Base-by-base conservation (phyloP, 2,888 invertebrate species). In the Microplitis manilae region DNA sequence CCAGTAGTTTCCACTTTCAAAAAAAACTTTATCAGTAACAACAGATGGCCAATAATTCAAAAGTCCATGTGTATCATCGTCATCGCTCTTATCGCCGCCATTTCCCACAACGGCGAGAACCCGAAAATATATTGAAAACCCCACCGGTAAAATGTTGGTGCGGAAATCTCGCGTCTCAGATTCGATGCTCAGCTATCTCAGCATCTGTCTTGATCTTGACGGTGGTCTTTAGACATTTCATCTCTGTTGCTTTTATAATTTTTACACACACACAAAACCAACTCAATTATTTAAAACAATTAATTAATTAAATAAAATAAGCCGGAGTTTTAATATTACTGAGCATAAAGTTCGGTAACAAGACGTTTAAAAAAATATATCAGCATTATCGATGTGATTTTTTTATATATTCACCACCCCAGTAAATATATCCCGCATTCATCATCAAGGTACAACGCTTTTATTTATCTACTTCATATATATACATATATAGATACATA, bases 151-250 rank as follows among this genome's bases (percentile, higher is more conserved):
- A 50, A 17, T 68, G 17, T 13, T 2, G 2, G 50, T 13, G 50
- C 5, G 50, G 5, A 13, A 13, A 50, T 50, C 13, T 50, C 50
- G 39, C 20, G 50, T 70, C 70, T 70, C 60, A 17, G 38, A 50
- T 13, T 70, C 60, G 30, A 70, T 70, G 70, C 59, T 60, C 70
- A 60, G 13, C 68, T 30, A 59, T 72, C 71, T 72, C 62, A 62
- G 71, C 71, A 72, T 72, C 71, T 72, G 62, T 62, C 71, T 72
- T 72, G 62, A 62, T 50, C 50, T 50, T 50, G 50, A 50, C 50
- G 50, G 50, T 17, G 62, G 62, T 62, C 39, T 38, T 62, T 72
- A 40, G 40, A 40, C 40, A 61, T 15, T 17, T 72, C 62, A 60
- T 60, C 30, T 38, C 62, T 38, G 15, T 39, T 38, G 59, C 59